A percentile compares a stretch with the other conserved stretches of the same genome.
phyloP scores from a whole-genome alignment of 2,113 vertebrate genomes.

The Rhinolophus sinicus region DNA sequence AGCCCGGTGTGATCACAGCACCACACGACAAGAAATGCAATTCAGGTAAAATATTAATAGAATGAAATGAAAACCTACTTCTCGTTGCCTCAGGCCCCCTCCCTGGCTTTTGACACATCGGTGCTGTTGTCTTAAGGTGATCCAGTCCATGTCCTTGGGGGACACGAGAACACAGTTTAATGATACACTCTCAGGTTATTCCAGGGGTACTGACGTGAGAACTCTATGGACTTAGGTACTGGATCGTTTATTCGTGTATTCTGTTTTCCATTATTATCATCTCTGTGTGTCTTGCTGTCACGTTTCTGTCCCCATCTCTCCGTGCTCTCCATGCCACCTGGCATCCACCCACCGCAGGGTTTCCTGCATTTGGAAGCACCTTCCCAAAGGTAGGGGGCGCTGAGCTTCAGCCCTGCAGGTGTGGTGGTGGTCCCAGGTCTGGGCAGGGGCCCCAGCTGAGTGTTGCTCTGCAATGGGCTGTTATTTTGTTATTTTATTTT shows the following conservation, averaged over 20 bases:
- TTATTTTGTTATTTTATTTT: too few relatives aligned
- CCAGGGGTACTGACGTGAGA: neutral
- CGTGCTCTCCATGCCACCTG: neutral
- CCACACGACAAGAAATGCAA: slow-evolving; percentile 35
- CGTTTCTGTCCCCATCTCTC: neutral
- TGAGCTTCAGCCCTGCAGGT: accelerated
- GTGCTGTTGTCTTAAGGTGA: neutral
- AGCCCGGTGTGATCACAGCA: neutral
- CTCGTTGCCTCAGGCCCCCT: slow-evolving; percentile 45
- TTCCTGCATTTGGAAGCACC: neutral
- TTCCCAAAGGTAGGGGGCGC: neutral
- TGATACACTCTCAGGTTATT: neutral
- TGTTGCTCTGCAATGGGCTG: neutral
- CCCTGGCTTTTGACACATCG: neutral
- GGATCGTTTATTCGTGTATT: slow-evolving; percentile 38
- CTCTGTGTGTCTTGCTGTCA: neutral
- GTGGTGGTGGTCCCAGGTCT: accelerated
- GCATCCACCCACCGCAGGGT: neutral
- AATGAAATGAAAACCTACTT: slow-evolving; percentile 46
- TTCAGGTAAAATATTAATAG: slow-evolving; percentile 63
- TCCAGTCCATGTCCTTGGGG: slow-evolving; percentile 51
- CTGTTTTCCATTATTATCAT: slow-evolving; percentile 52
- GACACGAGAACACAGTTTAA: slow-evolving; percentile 25
- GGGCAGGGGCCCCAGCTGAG: neutral
- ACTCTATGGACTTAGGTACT: neutral